Base-by-base conservation (phyloP, 2,888 invertebrate genomes). In the Phyllotreta striolata region DNA sequence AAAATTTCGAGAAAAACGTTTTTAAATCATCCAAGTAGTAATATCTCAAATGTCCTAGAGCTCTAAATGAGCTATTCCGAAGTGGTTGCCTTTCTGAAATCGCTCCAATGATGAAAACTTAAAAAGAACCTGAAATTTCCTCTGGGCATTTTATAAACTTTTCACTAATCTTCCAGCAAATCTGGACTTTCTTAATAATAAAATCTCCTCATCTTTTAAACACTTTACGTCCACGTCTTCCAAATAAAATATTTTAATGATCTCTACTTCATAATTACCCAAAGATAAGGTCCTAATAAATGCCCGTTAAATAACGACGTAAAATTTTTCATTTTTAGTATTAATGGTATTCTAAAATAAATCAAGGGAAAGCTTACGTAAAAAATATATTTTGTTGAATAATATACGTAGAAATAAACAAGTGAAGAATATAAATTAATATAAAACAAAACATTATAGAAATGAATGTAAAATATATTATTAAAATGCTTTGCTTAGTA, bases 121-220 rank as follows among this genome's bases (percentile, higher is more conserved):
- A 65, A 70, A 24, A 43, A 67, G 72, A 72, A 74, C 71, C 72
- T 72, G 72, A 72, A 73, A 70, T 72, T 71, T 67, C 64, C 71
- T 71, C 66, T 58, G 57, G 75, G 78, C 77, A 72, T 74, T 75
- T 77, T 74, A 68, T 73, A 73, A 79, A 79, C 72, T 79, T 77
- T 76, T 72, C 74, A 74, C 75, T 77, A 76, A 79, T 77, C 77
- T 76, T 71, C 65, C 64, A 73, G 76, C 72, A 76, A 75, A 76
- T 76, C 75, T 74, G 72, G 74, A 77, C 74, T 77, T 74, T 76
- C 70, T 70, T 71, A 75, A 76, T 77, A 76, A 76, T 76, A 74
- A 73, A 75, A 73, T 65, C 68, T 68, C 68, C 69, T 72, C 70
- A 72, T 71, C 72, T 68, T 72, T 72, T 68, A 73, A 72, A 73